Evolutionary conservation across 2,888 invertebrate genomes (phyloP).

Genomic region (Dysmachus trigonus): DNA sequence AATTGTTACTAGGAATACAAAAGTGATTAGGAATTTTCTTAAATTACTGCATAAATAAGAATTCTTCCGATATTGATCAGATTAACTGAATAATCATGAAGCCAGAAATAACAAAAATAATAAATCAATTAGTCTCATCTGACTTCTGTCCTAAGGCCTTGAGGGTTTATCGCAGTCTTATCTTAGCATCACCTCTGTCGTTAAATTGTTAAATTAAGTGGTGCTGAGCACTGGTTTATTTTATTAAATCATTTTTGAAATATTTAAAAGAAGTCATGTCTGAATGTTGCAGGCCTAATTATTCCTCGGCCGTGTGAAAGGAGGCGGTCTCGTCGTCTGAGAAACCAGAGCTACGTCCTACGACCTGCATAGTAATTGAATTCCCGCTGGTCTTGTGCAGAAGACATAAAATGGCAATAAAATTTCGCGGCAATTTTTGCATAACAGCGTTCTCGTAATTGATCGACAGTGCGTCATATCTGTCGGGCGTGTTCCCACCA

Average conservation of each 20-base stretch:
- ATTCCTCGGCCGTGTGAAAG: not conserved
- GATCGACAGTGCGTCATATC: not conserved
- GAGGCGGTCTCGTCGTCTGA: not conserved
- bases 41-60: not conserved
- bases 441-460: constrained; percentile 59
- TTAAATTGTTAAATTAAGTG: not conserved
- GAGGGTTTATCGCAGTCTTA: not conserved
- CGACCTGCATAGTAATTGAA: not conserved
- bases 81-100: not conserved
- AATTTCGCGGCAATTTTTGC: constrained; percentile 63
- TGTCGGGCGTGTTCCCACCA: constrained; percentile 54
- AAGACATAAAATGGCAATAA: constrained; percentile 62
- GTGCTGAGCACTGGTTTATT: not conserved
- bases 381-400: constrained; percentile 44
- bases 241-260: not conserved
- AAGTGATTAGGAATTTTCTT: not conserved
- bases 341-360: not conserved
- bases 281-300: not conserved
- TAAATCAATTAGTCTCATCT: not conserved
- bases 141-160: not conserved
- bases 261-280: not conserved
- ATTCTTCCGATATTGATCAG: not conserved
- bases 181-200: not conserved
- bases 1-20: not conserved
- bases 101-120: not conserved